These are phyloP conservation scores for Dryobates pubescens DNA, from an alignment of 2,797 vertebrate genomes.

Conservation along the genomic window DNA sequence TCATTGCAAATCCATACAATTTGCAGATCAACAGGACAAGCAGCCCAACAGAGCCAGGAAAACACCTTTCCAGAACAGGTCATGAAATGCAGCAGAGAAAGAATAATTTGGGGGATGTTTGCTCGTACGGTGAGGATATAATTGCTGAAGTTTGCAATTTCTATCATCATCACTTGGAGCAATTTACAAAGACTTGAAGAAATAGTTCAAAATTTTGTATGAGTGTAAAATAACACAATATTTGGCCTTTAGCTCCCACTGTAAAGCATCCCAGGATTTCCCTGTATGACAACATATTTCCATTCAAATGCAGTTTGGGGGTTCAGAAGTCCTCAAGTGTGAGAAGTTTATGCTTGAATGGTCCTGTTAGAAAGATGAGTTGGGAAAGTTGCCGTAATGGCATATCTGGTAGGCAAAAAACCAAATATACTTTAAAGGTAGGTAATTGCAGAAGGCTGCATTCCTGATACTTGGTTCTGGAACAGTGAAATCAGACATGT, in stretches of 20 bases:
- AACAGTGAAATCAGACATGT: neutral
- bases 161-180: neutral
- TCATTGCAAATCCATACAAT: neutral
- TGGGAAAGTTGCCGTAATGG: neutral
- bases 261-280: neutral
- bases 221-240: neutral
- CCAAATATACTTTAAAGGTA: neutral
- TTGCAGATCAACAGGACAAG: neutral
- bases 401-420: neutral
- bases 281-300: neutral
- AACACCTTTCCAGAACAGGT: neutral
- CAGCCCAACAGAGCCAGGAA: neutral
- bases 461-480: neutral
- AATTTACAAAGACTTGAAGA: neutral
- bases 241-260: neutral
- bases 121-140: neutral
- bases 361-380: neutral
- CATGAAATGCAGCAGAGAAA: neutral
- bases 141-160: neutral
- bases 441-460: neutral
- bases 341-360: neutral
- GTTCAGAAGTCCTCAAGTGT: neutral
- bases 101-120: neutral
- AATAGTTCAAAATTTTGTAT: neutral
- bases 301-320: neutral